Evolutionary conservation across 2,888 invertebrate species (phyloP).

Genomic region (Nycteola revayana): DNA sequence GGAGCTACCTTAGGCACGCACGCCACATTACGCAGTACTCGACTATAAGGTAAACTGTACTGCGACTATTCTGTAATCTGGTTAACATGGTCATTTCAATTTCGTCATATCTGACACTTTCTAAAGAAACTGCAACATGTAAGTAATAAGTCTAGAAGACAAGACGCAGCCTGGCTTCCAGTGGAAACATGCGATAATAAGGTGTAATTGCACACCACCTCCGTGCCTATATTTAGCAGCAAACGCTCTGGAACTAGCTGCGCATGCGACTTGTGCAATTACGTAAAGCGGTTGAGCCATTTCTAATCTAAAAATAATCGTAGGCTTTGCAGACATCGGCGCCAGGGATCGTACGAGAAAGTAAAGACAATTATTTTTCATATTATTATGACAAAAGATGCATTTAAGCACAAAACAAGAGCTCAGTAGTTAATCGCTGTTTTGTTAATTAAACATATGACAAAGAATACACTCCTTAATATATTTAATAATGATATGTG

Average conservation of each 20-base stretch:
- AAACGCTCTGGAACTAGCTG: constrained; percentile 75
- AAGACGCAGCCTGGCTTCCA: constrained; percentile 67
- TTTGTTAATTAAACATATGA: too few species aligned
- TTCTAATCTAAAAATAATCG: constrained; percentile 83
- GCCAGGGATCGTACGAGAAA: constrained; percentile 78
- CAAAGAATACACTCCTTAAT: too few species aligned
- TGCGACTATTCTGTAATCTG: constrained; percentile 61
- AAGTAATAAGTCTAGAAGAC: constrained; percentile 58
- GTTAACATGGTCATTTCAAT: constrained; percentile 62
- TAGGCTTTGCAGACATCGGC: constrained; percentile 75
- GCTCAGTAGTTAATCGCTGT: too few species aligned
- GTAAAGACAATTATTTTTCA: constrained; percentile 70
- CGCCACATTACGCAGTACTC: constrained; percentile 64
- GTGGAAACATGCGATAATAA: constrained; percentile 80
- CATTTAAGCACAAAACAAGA: too few species aligned
- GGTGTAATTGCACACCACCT: constrained; percentile 76
- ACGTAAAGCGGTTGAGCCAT: constrained; percentile 82
- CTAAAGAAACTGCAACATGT: constrained; percentile 72
- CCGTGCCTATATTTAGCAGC: constrained; percentile 79
- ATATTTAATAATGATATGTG: too few species aligned
- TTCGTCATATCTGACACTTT: constrained; percentile 78
- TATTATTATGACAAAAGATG: constrained; percentile 6
- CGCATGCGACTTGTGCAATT: constrained; percentile 78
- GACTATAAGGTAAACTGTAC: constrained; percentile 58
- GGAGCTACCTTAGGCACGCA: constrained; percentile 65